Conservation (phyloP, 2,797 vertebrate species). For the Delichon dasypus region DNA sequence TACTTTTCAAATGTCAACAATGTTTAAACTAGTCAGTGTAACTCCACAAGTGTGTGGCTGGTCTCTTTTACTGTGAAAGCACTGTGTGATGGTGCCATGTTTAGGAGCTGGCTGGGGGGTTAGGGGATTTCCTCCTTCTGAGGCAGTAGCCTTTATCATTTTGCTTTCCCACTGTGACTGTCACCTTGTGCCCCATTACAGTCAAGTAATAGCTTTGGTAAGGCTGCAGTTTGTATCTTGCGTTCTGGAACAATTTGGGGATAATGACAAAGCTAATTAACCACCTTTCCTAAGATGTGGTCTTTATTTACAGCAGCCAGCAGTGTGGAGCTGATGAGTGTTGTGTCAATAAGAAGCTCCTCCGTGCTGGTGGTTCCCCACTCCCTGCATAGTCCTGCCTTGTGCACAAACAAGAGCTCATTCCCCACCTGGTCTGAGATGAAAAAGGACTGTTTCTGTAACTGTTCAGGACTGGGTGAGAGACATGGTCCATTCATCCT, state of each 20-base stretch:
- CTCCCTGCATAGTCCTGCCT: background rate
- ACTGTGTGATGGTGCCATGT: background rate
- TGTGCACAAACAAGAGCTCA: background rate
- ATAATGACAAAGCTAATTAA: background rate
- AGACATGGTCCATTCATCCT: rapidly evolving
- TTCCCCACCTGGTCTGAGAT: background rate
- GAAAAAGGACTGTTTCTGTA: background rate
- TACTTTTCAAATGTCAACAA: background rate
- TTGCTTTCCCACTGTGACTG: background rate
- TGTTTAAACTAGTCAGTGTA: background rate
- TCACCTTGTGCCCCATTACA: background rate
- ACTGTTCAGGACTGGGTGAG: background rate
- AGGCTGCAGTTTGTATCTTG: background rate
- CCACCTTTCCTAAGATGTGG: background rate
- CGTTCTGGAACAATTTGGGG: background rate
- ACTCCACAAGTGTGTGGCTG: no score
- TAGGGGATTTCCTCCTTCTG: background rate
- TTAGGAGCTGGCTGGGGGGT: background rate
- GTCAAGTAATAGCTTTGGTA: background rate
- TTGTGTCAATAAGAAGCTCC: background rate
- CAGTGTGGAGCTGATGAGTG: background rate
- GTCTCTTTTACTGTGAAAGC: background rate
- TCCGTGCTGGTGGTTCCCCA: rapidly evolving
- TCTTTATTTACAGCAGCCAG: background rate
- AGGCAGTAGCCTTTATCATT: background rate